Base-by-base conservation (phyloP, 53 echinoderm and acorn worm species). In the Temnopleurus reevesii region DNA sequence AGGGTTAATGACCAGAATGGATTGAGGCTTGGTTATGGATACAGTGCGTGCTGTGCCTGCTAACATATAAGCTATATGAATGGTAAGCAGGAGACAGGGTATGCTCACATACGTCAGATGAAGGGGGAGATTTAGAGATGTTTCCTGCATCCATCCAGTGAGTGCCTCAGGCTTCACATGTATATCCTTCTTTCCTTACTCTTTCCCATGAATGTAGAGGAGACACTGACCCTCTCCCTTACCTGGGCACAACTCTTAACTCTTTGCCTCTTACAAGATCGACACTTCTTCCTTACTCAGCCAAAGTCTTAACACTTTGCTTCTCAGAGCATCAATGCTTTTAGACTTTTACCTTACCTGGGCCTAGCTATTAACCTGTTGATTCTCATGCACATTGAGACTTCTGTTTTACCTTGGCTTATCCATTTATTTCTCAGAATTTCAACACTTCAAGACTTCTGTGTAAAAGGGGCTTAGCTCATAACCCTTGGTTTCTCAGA, bases 121-220 rank as follows among this genome's bases (percentile, higher is more conserved):
- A 83, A 51, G 51, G 83, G 34, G 55, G 54, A 83, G 83, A 83
- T 83, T 83, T 83, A 56, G 49, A 6, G 38, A 51, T 83, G 83
- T 55, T 83, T 83, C 83, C 83, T 83, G 54, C 83, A 83, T 83
- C 83, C 83, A 83, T 83, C 83, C 55, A 47, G 55, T 17, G 83
- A 53, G 30, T 83, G 83, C 83, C 83, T 28, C 30, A 55, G 83
- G 83, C 83, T 83, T n/a, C 83, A n/a, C 21, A 53, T 83, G 83
- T 83, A 83, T 83, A 55, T 83, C 83, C 83, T 31, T 83, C 55
- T 83, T n/a, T 55, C 83, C 83, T 79, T n/a, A 24, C 79, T 47
- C 46, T 79, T 79, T 79, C 46, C 79, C 21, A 49, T 79, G 49
- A 79, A 79, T 79, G 79, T 79, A 43, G 36, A 79, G 79, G 21